Evolutionary conservation across 2,113 vertebrate species (phyloP).

Genomic region (Elaphurus davidianus): DNA sequence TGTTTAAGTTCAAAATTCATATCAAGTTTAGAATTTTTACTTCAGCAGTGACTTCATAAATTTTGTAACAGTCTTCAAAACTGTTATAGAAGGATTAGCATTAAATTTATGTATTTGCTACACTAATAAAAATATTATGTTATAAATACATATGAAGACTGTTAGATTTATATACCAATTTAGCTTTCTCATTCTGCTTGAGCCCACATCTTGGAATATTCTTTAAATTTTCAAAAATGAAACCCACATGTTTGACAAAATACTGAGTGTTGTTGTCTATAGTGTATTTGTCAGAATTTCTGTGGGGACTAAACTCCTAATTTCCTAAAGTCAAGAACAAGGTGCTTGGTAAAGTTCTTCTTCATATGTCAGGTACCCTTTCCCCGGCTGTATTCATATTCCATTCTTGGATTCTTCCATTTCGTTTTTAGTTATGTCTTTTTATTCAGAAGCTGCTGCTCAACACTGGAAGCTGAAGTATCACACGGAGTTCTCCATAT

Average conservation of each 20-base stretch:
- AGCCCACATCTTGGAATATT: not conserved
- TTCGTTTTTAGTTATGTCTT: not conserved
- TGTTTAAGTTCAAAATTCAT: constrained; percentile 10
- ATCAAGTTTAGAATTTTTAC: not conserved
- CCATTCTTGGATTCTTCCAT: not conserved
- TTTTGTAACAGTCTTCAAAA: constrained; percentile 3
- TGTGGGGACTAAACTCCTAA: not conserved
- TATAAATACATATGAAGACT: not conserved
- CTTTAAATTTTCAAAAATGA: not conserved
- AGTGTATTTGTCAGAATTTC: not conserved
- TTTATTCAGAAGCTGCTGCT: not conserved
- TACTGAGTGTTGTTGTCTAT: not conserved
- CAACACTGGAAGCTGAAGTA: not conserved
- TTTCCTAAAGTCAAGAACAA: not conserved
- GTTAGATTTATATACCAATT: not conserved
- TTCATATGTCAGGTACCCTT: not conserved
- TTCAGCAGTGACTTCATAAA: not conserved
- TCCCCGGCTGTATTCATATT: not conserved
- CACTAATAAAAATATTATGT: not conserved
- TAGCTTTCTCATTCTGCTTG: not conserved
- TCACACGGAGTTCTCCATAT: not conserved
- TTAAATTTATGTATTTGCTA: not conserved
- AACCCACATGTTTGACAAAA: not conserved
- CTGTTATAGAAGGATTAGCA: not conserved
- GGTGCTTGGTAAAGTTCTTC: not conserved